Base-by-base conservation (phyloP, 2,888 invertebrate genomes). In the Maniola hyperantus region DNA sequence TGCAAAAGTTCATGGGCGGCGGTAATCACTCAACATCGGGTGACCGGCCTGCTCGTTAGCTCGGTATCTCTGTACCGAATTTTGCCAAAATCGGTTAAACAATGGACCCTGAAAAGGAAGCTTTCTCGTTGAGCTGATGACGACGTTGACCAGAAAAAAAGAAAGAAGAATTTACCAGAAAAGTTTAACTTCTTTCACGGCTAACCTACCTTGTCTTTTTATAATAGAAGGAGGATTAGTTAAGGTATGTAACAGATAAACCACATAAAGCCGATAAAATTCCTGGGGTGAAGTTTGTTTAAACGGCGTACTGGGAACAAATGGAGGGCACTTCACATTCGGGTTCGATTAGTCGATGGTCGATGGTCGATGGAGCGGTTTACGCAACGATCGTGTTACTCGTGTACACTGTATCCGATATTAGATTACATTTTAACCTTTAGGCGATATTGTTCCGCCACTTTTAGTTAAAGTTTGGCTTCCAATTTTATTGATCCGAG, bases 321-420 rank as follows among this genome's bases (percentile, higher is more conserved):
- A 70, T 71, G 68, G 69, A 69, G 67, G 70, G 73, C 68, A 74
- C 71, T 76, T 70, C 65, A 72, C 70, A 72, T 71, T 71, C 62
- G 68, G 57, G 65, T 67, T 72, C 73, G 68, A 42, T 42, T 34
- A 18, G 7, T 48, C 48, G 48, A 18, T 48, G 18, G 48, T 48
- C 48, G 48, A 48, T 10, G 10, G 15, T 39, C 55, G 36, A 55
- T 55, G 20, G 57, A 69, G 73, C 75, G 71, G 73, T 73, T 65
- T 67, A 67, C 69, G 67, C 66, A 68, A 68, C 67, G 72, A 71
- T 71, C 70, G 67, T 72, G 72, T 74, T 75, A 76, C 53, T 42
- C 33, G 42, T 51, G 53, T 42, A 42, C 10, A 42, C 42, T 39
- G 53, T 61, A 62, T 34, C 46, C 54, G 46, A 55, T 55, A 55